Base-by-base conservation (phyloP, 1,140 invertebrate genomes). In the Protaetia brevitarsis region DNA sequence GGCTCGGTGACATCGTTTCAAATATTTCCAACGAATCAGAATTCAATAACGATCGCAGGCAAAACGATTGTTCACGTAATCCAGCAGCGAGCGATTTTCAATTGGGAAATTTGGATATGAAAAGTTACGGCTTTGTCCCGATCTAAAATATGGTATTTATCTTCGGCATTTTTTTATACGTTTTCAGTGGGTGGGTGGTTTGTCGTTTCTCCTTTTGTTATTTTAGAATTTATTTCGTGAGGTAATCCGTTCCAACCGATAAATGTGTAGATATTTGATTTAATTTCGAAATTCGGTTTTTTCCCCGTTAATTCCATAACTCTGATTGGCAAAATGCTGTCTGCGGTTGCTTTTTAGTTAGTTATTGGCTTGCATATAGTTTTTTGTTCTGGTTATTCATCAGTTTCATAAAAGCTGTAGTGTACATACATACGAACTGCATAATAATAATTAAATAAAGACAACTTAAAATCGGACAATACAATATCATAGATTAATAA, bases 21-120 rank as follows among this genome's bases (percentile, higher is more conserved):
- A 69, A 69, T 71, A 71, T 71, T 71, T 71, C 69, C 69, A 71
- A 67, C 69, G 67, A 66, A 69, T 71, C 67, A 71, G 63, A 67
- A 71, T 71, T 71, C 19, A 51, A 51, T 51, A 51, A 23, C 41
- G 41, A 51, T 51, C 19, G 19, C 41, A 23, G 41, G 26, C 41
- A 51, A 23, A 51, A 26, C 41, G 19, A 51, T 51, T 51, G 41
- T 51, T 51, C 41, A 23, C 16, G 41, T 51, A 51, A 51, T 51
- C 41, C 41, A 19, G 41, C 41, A 51, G 41, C 41, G 2, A 51
- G 16, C 13, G 41, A 8, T 51, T 51, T 51, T 23, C 41, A 51
- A 51, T 51, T 51, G 41, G 19, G 26, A 51, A 51, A 51, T 51
- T 51, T 51, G 41, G 41, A 23, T 51, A 51, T 51, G 41, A 51